Evolutionary conservation across 2,888 invertebrate species (phyloP), one percentile per base, ranked within the genome.

Genomic region (Chrysina gloriosa): DNA sequence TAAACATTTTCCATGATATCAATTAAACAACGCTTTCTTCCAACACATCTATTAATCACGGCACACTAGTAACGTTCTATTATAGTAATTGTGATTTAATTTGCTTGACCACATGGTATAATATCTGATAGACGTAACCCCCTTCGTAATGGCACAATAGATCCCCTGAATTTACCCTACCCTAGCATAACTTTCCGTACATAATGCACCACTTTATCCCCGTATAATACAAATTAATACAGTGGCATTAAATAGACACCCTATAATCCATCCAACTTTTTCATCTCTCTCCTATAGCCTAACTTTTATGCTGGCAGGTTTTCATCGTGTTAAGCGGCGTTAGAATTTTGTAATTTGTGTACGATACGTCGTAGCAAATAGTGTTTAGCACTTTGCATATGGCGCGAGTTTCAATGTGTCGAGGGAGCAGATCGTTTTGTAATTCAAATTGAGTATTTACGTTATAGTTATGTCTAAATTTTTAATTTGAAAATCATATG

Each of bases 221-320:
- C 76, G 71, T 78, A 79, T 81, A 81, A 81, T 81, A 82, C 82
- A 82, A 82, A 82, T 82, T 82, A 82, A 82, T 82, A 80, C 81
- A 77, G 77, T 76, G 75, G 81, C 75, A 80, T 81, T 81, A 82
- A 79, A 80, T 79, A 80, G 78, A 80, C 79, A 77, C 77, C 75
- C 78, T 73, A 71, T 79, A 80, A 81, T 80, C 81, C 79, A 72
- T 69, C 67, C 39, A 58, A 58, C 56, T 39, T 58, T 14, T 58
- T 36, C 39, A 14, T 58, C 58, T 58, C 58, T 58, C 39, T 58
- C 56, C 9, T 21, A 23, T 70, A 50, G 45, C 25, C 50, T 64
- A 48, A 64, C 11, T 36, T 16, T 27, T 23, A 9, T 39, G 16
- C 36, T 14, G 25, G 7, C 7, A 34, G 9, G 11, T 47, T 48